These are phyloP conservation scores for Lepidocyrtinus sp. DNA, from an alignment of 2,888 invertebrate species.

Conservation along the genomic window DNA sequence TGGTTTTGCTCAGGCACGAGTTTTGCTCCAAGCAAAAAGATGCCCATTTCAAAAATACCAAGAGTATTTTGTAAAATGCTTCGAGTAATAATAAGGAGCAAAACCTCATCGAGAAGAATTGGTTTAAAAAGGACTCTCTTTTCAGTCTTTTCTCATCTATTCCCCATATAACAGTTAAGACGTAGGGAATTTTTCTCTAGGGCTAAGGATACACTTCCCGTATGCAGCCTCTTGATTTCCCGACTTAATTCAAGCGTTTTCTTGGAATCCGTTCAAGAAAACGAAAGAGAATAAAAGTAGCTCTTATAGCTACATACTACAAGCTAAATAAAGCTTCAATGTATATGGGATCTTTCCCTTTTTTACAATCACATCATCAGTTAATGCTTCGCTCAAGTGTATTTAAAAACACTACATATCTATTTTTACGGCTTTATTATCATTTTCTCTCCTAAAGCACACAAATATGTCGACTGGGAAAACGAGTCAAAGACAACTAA, in stretches of 20 bases:
- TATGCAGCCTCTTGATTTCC: slow-evolving; percentile 12
- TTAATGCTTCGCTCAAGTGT: background rate
- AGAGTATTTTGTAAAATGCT: too few relatives aligned
- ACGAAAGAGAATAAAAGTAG: background rate
- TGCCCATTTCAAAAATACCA: too few relatives aligned
- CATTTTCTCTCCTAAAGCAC: slow-evolving; percentile 23
- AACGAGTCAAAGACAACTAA: background rate
- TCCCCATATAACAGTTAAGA: background rate
- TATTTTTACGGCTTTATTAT: slow-evolving; percentile 33
- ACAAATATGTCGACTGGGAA: slow-evolving; percentile 19
- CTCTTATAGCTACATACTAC: background rate
- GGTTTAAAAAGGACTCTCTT: background rate
- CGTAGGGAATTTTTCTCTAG: background rate
- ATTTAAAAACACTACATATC: slow-evolving; percentile 5
- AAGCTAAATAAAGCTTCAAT: background rate
- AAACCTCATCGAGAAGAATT: background rate
- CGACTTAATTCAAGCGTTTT: slow-evolving; percentile 16
- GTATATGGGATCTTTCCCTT: background rate
- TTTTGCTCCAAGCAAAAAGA: background rate
- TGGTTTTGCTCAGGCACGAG: slow-evolving; percentile 13
- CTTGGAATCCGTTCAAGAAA: slow-evolving; percentile 52
- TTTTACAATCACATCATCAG: background rate
- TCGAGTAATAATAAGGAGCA: too few relatives aligned
- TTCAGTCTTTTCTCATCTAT: background rate
- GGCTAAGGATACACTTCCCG: background rate